Percentiles rank a stretch among this genome's conserved stretches.
These are phyloP conservation scores for Morone saxatilis DNA, from an alignment of 2,113 vertebrate genomes.

Conservation along the genomic window DNA sequence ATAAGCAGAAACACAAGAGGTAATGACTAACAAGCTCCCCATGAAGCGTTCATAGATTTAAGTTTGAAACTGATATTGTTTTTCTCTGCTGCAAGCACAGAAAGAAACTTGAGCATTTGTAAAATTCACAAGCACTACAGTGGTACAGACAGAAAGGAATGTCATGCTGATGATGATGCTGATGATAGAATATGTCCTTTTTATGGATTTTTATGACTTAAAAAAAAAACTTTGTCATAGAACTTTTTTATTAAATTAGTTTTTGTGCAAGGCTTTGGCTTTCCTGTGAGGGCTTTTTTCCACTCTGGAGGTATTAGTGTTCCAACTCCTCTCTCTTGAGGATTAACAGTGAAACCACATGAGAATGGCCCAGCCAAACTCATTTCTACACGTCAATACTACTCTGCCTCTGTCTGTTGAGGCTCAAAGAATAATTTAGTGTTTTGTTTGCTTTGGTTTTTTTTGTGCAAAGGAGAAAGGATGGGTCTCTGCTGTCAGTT, in stretches of 20 bases:
- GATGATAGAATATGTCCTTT: neutral
- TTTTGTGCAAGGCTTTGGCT: neutral
- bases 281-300: neutral
- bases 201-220: neutral
- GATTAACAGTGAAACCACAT: conserved; percentile 41
- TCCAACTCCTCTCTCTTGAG: conserved; percentile 20
- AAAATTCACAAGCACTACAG: neutral
- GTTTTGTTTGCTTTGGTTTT: conserved; percentile 68
- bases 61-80: neutral
- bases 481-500: conserved; percentile 72
- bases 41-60: neutral
- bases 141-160: neutral
- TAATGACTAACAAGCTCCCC: neutral
- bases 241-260: neutral
- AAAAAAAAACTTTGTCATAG: conserved; percentile 10
- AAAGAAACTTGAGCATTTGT: neutral
- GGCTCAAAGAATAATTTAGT: conserved; percentile 74
- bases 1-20: conserved; percentile 2
- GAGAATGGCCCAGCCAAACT: conserved; percentile 43
- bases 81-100: neutral
- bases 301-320: neutral
- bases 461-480: conserved; percentile 47
- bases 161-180: conserved; percentile 13
- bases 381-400: conserved; percentile 62
- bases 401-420: conserved; percentile 52